Percentiles rank a stretch among this genome's conserved stretches.
These are phyloP conservation scores for Microtus montanus DNA, from an alignment of 2,113 vertebrate species.

Conservation along the genomic window DNA sequence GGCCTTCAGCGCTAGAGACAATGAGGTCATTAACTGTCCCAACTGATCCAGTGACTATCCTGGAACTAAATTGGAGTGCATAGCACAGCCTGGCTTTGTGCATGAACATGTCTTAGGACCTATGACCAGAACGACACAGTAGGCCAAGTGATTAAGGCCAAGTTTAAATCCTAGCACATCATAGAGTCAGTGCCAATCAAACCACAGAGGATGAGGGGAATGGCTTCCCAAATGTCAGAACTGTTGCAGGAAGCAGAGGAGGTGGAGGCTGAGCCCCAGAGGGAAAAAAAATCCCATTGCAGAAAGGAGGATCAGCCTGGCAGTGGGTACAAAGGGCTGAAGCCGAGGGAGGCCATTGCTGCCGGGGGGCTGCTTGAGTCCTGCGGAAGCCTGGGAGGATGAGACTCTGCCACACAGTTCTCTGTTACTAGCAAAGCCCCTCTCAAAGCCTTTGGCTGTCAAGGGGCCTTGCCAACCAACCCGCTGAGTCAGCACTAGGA, in stretches of 20 bases:
- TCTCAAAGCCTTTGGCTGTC: not conserved
- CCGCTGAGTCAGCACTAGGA: not conserved
- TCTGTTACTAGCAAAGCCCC: not conserved
- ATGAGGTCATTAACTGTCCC: not conserved
- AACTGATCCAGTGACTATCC: not conserved
- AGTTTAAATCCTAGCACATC: not conserved
- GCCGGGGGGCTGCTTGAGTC: not conserved
- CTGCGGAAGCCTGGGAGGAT: not conserved
- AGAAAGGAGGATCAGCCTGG: not conserved
- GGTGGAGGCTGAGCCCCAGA: not conserved
- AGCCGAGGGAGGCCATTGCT: not conserved
- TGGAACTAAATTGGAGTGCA: not conserved
- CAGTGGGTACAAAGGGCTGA: not conserved
- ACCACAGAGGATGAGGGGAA: not conserved
- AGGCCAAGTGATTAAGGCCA: not conserved
- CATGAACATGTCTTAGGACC: not conserved
- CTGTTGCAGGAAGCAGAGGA: not conserved
- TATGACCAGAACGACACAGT: not conserved
- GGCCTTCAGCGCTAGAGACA: not conserved
- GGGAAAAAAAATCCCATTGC: accelerated
- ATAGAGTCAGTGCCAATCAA: not conserved
- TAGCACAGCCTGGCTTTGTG: not conserved
- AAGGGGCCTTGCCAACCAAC: not conserved
- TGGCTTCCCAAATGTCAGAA: not conserved
- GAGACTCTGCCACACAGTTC: not conserved